Conservation (phyloP, 2,113 vertebrate species). For the Paramisgurnus dabryanus region DNA sequence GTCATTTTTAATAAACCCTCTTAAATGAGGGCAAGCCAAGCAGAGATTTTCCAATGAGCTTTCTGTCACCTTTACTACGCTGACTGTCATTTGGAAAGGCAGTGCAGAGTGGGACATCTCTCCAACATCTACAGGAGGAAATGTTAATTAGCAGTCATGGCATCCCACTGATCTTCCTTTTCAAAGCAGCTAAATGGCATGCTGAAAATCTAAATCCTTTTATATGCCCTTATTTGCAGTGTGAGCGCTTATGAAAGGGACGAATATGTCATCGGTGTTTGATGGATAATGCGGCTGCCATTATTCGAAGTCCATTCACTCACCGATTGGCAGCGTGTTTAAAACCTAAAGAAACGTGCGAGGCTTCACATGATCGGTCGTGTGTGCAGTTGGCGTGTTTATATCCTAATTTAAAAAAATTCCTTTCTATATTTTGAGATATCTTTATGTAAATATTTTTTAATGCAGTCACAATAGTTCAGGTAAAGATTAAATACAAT, state of each 20-base stretch:
- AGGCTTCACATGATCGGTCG: background rate
- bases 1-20: constrained; percentile 70
- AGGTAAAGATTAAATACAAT: too few species aligned
- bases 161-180: constrained; percentile 69
- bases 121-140: constrained; percentile 69
- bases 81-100: constrained; percentile 72
- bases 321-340: background rate
- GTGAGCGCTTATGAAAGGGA: constrained; percentile 60
- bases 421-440: too few species aligned
- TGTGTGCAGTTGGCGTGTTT: too few species aligned
- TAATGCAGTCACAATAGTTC: too few species aligned
- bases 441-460: too few species aligned
- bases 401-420: background rate
- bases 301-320: constrained; percentile 40
- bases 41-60: constrained; percentile 70
- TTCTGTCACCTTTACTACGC: constrained; percentile 76
- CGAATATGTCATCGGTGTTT: constrained; percentile 58
- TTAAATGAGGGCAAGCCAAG: constrained; percentile 69
- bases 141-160: constrained; percentile 74
- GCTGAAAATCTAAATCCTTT: constrained; percentile 74
- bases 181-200: constrained; percentile 66
- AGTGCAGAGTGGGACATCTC: constrained; percentile 57
- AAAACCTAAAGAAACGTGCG: background rate
- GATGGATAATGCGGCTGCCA: constrained; percentile 62
- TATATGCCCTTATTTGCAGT: constrained; percentile 68